Conservation (phyloP, 2,797 vertebrate species). For the Danio choprae region DNA sequence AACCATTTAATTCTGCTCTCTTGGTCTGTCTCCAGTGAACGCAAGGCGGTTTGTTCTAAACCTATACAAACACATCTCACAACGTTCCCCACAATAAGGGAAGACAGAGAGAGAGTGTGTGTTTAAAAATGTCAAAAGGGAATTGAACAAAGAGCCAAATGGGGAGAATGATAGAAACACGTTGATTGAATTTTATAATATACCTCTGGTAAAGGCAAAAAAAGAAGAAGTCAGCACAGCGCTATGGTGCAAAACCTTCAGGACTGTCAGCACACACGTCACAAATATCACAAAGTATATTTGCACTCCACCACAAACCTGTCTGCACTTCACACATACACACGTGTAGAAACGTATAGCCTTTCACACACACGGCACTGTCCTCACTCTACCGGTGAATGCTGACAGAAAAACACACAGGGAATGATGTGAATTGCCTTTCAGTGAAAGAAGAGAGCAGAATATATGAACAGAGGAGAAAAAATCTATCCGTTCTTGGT, state of each 20-base stretch:
- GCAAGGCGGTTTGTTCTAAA: conserved; percentile 24
- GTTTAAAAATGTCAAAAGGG: conserved; percentile 10
- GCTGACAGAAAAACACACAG: conserved; percentile 58
- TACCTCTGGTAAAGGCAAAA: not conserved
- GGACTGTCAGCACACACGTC: conserved; percentile 56
- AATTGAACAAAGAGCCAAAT: conserved; percentile 1
- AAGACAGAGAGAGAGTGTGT: not conserved
- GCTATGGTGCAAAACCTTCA: conserved; percentile 16
- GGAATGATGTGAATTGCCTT: conserved; percentile 52
- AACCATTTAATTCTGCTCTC: conserved; percentile 37
- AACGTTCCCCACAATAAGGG: conserved; percentile 3
- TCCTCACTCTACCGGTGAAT: conserved; percentile 52
- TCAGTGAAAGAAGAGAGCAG: conserved; percentile 49
- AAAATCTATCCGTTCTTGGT: conserved; percentile 57
- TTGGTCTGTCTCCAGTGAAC: conserved; percentile 37
- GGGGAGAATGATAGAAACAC: not conserved
- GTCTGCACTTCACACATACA: conserved; percentile 51
- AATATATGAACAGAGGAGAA: conserved; percentile 52
- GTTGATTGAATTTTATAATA: conserved; percentile 14
- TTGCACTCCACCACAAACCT: conserved; percentile 50
- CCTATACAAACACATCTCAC: conserved; percentile 32
- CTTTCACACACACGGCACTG: conserved; percentile 35
- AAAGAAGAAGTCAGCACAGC: not conserved
- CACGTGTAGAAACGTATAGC: conserved; percentile 22
- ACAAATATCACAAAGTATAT: conserved; percentile 49